Evolutionary conservation across 1,140 invertebrate genomes (phyloP), one percentile per base, ranked within the genome.

Genomic region (Potamilus streckersoni): DNA sequence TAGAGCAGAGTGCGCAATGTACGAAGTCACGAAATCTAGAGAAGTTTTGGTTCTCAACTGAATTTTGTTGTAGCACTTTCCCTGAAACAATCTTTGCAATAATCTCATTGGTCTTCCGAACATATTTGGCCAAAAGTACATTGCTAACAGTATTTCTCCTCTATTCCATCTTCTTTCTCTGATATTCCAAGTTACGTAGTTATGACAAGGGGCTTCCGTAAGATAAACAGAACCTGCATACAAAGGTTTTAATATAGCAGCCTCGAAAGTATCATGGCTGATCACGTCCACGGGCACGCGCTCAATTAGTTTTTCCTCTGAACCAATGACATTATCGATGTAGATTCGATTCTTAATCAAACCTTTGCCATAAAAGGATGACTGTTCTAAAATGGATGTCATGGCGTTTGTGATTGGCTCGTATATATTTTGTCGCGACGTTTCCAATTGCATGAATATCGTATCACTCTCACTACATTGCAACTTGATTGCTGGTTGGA

Each of bases 261-360:
- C 85, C 67, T 88, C 86, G 68, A 87, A 88, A 13, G 86, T 87
- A 67, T 87, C 86, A 64, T 88, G 86, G 75, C 86, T 88, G 1
- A 88, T 74, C 17, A 88, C 86, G 74, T 88, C 85, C n/a, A 88
- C 77, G 1, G 86, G 86, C 16, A 88, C 83, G 49, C 83, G 74
- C 73, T 88, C 86, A n/a, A 88, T 85, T 19, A 79, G 64, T 60
- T 85, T 79, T 1, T 83, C 81, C 58, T 79, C 66, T 5, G 63
- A 78, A 17, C 86, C 86, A 65, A 88, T 88, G 4, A 88, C 80
- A 59, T 83, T 84, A 17, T 87, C 83, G 58, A 88, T 85, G 59
- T 88, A 88, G n/a, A 87, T 72, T n/a, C 73, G 68, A 74, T 88
- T 88, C 55, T 84, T 82, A 64, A 88, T 82, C 64, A 88, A 74